Conservation (phyloP, 2,113 vertebrate species). For the Chinchilla lanigera region DNA sequence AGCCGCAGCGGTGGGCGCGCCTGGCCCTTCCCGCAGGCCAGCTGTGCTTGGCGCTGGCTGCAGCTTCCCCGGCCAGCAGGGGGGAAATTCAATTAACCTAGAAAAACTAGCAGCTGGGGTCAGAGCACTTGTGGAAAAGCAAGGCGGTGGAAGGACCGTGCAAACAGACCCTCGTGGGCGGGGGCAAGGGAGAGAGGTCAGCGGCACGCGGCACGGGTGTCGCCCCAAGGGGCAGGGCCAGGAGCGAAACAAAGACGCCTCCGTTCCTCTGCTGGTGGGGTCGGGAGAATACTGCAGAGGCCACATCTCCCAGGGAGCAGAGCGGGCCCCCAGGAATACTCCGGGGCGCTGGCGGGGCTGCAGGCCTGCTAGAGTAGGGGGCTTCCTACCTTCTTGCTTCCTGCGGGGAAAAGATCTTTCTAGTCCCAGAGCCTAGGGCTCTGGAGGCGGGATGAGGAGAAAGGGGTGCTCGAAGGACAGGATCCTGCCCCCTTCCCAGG, state of each 20-base stretch:
- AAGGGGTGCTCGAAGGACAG: no score
- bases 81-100: constrained; percentile 86
- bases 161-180: constrained; percentile 52
- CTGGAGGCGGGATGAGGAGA: background rate
- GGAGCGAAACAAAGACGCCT: constrained; percentile 75
- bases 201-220: constrained; percentile 60
- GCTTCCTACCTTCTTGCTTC: background rate
- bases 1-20: background rate
- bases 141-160: constrained; percentile 81
- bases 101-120: constrained; percentile 84
- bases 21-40: constrained; percentile 58
- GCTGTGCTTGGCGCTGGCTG: constrained; percentile 80
- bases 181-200: constrained; percentile 56
- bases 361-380: no score
- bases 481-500: no score
- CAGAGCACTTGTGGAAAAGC: constrained; percentile 82
- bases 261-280: constrained; percentile 60
- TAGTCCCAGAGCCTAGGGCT: background rate
- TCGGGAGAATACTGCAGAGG: constrained; percentile 45
- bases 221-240: constrained; percentile 67
- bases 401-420: background rate
- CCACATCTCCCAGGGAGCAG: background rate
- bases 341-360: no score
- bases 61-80: constrained; percentile 40
- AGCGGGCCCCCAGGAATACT: background rate